Conservation (phyloP, 2,113 vertebrate species). For the Trogon surrucura region DNA sequence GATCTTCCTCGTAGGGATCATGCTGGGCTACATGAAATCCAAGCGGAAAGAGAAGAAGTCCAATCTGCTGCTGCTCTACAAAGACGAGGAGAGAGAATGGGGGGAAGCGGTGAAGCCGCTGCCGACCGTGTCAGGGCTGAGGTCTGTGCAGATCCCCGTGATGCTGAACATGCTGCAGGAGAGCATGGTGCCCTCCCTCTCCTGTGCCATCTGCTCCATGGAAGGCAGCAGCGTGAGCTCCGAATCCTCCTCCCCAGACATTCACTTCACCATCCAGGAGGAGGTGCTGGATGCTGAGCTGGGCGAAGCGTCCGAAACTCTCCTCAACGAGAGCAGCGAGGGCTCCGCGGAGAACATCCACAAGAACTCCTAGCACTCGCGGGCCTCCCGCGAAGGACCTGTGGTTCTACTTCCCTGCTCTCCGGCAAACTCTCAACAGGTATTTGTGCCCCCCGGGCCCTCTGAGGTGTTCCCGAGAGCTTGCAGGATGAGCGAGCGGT, state of each 20-base stretch:
- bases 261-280: slow-evolving; percentile 90
- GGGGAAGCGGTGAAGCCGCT: slow-evolving; percentile 83
- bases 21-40: slow-evolving; percentile 92
- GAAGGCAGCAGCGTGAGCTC: slow-evolving; percentile 94
- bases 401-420: slow-evolving; percentile 44
- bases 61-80: slow-evolving; percentile 89
- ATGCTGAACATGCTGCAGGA: slow-evolving; percentile 81
- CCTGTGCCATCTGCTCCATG: slow-evolving; percentile 87
- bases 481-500: background rate
- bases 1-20: slow-evolving; percentile 90
- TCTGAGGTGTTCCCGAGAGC: background rate
- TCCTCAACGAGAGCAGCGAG: slow-evolving; percentile 75
- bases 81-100: slow-evolving; percentile 91
- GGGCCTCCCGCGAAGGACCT: slow-evolving; percentile 10
- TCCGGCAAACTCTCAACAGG: background rate
- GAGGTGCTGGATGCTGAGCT: slow-evolving; percentile 81
- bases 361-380: slow-evolving; percentile 72
- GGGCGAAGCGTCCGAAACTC: slow-evolving; percentile 76
- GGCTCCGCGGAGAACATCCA: slow-evolving; percentile 78
- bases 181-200: slow-evolving; percentile 80
- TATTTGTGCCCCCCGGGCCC: background rate
- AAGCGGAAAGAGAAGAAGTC: slow-evolving; percentile 88
- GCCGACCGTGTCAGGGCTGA: slow-evolving; percentile 68
- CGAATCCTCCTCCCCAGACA: slow-evolving; percentile 88
- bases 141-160: slow-evolving; percentile 77